Percentiles rank a stretch among this genome's conserved stretches.
These are phyloP conservation scores for Pteria penguin DNA, from an alignment of 2,888 invertebrate species.

Conservation along the genomic window DNA sequence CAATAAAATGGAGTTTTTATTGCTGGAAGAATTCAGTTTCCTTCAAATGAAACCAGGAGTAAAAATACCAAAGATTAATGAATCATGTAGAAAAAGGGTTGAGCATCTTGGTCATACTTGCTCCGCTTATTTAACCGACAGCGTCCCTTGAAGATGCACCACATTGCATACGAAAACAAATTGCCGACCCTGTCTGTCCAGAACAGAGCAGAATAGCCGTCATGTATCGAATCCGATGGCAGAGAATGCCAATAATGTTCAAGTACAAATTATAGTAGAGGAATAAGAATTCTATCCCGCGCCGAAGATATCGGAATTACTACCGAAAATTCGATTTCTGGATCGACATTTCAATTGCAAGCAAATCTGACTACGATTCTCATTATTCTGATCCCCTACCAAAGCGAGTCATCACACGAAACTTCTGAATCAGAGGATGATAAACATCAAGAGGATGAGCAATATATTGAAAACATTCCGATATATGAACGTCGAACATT, in stretches of 20 bases:
- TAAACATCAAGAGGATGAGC: neutral
- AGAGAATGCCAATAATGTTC: too few species aligned
- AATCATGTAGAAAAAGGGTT: neutral
- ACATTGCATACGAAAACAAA: neutral
- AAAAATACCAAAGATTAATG: neutral
- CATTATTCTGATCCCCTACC: too few species aligned
- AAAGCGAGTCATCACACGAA: neutral
- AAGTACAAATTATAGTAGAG: too few species aligned
- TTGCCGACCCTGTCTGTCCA: neutral
- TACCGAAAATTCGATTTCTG: neutral
- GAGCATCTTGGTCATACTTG: neutral
- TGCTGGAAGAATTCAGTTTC: too few species aligned
- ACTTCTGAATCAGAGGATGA: neutral
- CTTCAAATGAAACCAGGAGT: too few species aligned
- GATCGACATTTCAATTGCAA: too few species aligned
- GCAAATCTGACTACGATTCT: too few species aligned
- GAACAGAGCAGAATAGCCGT: neutral
- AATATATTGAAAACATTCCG: slow-evolving; percentile 5
- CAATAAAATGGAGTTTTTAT: too few species aligned
- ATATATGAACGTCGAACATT: slow-evolving; percentile 20
- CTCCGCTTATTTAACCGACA: neutral
- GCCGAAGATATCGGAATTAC: neutral
- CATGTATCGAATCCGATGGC: neutral
- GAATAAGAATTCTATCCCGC: neutral
- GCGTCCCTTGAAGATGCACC: neutral